Evolutionary conservation across 2,113 vertebrate species (phyloP).

Genomic region (Abramis brama): DNA sequence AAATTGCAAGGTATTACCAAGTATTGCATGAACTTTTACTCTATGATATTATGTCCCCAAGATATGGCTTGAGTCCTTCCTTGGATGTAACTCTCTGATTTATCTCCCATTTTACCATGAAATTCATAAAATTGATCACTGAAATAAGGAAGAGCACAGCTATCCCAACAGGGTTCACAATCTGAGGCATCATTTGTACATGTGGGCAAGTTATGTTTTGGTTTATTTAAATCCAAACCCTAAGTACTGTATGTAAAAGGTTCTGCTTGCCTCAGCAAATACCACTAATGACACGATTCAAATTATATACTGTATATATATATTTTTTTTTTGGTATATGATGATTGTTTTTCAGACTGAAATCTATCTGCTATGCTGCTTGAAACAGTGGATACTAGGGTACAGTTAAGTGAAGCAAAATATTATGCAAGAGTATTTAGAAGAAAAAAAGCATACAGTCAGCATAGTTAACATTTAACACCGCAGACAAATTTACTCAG

Average conservation of each 20-base stretch:
- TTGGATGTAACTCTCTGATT: neutral
- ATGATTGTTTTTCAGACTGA: neutral
- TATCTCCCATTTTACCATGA: neutral
- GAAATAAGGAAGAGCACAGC: neutral
- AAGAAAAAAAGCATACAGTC: no score
- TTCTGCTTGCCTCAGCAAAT: neutral
- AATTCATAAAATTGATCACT: neutral
- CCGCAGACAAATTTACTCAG: neutral
- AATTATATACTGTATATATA: neutral
- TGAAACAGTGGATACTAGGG: neutral
- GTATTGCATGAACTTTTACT: neutral
- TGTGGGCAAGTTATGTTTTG: neutral
- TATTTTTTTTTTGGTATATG: neutral
- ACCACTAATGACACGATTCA: neutral
- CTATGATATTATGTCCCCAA: neutral
- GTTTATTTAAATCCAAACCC: constrained; percentile 2
- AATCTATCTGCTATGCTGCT: neutral
- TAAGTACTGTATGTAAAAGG: neutral
- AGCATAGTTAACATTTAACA: constrained; percentile 5
- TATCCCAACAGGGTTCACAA: neutral
- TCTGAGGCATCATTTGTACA: neutral
- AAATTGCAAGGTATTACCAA: neutral
- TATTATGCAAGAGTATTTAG: neutral
- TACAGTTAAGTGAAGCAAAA: neutral
- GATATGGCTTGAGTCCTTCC: neutral